Evolutionary conservation across 2,797 vertebrate genomes (phyloP), one percentile per base, ranked within the genome.

Genomic region (Diglossa cyanea): DNA sequence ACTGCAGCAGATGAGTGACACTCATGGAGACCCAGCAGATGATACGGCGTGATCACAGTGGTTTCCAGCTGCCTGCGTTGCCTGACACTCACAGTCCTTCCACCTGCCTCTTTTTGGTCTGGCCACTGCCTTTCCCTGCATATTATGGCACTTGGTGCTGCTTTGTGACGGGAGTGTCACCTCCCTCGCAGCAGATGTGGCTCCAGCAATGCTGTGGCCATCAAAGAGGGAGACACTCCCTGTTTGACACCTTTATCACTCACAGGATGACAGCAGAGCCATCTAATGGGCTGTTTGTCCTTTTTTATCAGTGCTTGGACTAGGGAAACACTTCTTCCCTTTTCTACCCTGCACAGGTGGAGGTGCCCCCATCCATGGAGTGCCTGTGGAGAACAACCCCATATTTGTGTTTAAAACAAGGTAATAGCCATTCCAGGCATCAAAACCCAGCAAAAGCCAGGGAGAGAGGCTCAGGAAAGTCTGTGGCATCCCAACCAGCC

Each of bases 11-110:
- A 72, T 40, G 42, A 92, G 28, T 1, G 7, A 11, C 66, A 48
- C 44, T 18, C 40, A 3, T 0, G 3, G 68, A 80, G 65, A 94
- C 28, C 18, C 51, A 37, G 75, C 3, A 0, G 54, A 30, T 1
- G 10, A 66, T 44, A 28, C 0, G 0, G 31, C 54, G 37, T 1
- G 2, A 44, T n/a, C 5, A 0, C 28, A 7, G 57, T 3, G 19
- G 51, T 72, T 91, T 74, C 68, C 62, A 82, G 68, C 53, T 71
- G 77, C 11, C 26, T 53, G 45, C 42, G 50, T 17, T 79, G 63
- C 39, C 50, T 77, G 72, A 7, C 17, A 45, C n/a, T 60, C 45
- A 18, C 1, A 54, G 2, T 77, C 51, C 45, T 87, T 76, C 84
- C 67, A 11, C n/a, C 50, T 35, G 33, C 9, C 19, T 85, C 28